phyloP scores from a whole-genome alignment of 1,140 invertebrate species.

The Mamestra configurata region DNA sequence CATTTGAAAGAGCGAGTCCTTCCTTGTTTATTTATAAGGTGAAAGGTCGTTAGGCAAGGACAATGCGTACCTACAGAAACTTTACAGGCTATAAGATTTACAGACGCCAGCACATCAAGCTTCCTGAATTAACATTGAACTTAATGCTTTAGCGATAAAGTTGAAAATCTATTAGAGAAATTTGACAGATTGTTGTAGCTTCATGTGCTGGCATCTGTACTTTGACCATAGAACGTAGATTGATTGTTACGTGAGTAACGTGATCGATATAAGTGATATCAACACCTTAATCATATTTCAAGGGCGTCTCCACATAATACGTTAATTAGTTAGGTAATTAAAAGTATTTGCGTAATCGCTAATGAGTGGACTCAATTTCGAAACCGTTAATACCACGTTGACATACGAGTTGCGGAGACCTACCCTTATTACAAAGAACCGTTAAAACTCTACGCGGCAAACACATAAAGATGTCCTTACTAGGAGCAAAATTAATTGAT shows the following conservation, averaged over 20 bases:
- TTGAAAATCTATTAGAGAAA: too few relatives aligned
- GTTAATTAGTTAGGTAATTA: too few relatives aligned
- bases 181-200: too few relatives aligned
- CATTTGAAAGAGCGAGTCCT: neutral
- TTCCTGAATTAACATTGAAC: too few relatives aligned
- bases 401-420: constrained; percentile 58
- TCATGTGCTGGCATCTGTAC: too few relatives aligned
- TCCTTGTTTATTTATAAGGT: constrained; percentile 10
- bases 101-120: too few relatives aligned
- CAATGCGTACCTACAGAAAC: neutral
- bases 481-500: constrained; percentile 76
- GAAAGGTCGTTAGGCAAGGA: constrained; percentile 15
- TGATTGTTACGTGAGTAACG: neutral
- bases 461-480: constrained; percentile 73
- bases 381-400: constrained; percentile 63
- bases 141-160: too few relatives aligned
- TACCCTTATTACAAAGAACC: constrained; percentile 66
- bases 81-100: too few relatives aligned
- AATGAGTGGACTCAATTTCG: neutral
- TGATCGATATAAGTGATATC: neutral
- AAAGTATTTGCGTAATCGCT: too few relatives aligned
- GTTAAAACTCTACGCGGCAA: constrained; percentile 64
- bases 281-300: neutral
- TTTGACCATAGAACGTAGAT: neutral
- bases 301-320: too few relatives aligned